Percentiles rank a stretch among this genome's conserved stretches.
phyloP scores from a whole-genome alignment of 2,888 invertebrate genomes.

The Drosophila suboccidentalis region DNA sequence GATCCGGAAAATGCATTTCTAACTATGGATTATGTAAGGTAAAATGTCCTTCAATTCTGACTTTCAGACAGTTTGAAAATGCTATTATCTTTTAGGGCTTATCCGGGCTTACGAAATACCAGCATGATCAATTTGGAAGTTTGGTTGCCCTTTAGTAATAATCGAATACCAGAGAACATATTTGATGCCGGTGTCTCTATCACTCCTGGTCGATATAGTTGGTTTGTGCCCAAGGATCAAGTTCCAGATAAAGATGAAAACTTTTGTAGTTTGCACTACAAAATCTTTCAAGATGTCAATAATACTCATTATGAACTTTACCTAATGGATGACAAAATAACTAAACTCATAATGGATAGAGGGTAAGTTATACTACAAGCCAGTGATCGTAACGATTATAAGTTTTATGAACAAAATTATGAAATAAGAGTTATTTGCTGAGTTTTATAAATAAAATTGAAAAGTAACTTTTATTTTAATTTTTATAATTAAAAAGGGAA shows the following conservation, averaged over 20 bases:
- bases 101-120: conserved; percentile 39
- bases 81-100: conserved; percentile 29
- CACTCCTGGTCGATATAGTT: conserved; percentile 88
- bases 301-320: conserved; percentile 70
- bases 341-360: conserved; percentile 18
- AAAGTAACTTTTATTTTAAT: no score
- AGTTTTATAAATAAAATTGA: no score
- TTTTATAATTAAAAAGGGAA: no score
- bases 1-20: conserved; percentile 38
- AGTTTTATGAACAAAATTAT: no score
- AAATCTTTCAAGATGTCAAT: conserved; percentile 66
- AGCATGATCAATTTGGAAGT: conserved; percentile 89
- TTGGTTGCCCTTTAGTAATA: conserved; percentile 87
- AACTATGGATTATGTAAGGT: conserved; percentile 68
- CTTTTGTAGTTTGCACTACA: conserved; percentile 60
- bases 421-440: no score
- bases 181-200: conserved; percentile 86
- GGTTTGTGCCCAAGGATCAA: conserved; percentile 88
- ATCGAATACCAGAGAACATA: conserved; percentile 72
- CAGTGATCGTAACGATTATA: no score
- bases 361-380: conserved; percentile 49
- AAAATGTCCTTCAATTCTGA: conserved; percentile 4
- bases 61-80: not conserved
- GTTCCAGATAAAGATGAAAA: conserved; percentile 40
- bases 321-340: conserved; percentile 61